Conservation (phyloP, 2,888 invertebrate species). For the Cyrtodaria siliqua region DNA sequence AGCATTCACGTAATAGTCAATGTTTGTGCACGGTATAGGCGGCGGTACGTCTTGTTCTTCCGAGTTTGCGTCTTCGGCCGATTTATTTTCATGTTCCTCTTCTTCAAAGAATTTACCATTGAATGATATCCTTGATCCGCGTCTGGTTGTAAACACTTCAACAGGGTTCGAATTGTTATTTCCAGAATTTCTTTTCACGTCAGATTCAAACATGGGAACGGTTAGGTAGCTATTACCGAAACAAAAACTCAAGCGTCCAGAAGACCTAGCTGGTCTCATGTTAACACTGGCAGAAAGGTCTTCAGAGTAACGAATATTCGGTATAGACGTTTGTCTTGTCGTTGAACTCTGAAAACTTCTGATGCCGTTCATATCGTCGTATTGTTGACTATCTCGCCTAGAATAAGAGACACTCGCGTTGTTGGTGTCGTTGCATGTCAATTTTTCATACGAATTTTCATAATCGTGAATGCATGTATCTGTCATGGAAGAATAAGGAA, state of each 20-base stretch:
- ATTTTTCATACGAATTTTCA: too few species aligned
- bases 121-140: slow-evolving; percentile 34
- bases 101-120: slow-evolving; percentile 35
- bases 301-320: slow-evolving; percentile 17
- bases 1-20: slow-evolving; percentile 34
- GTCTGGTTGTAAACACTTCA: slow-evolving; percentile 5
- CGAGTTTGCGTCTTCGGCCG: background rate
- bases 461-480: too few species aligned
- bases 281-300: slow-evolving; percentile 20
- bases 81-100: background rate
- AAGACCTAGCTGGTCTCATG: slow-evolving; percentile 43
- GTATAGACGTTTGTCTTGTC: too few species aligned
- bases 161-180: slow-evolving; percentile 46
- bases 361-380: too few species aligned
- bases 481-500: too few species aligned
- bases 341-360: too few species aligned
- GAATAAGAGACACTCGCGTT: too few species aligned
- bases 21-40: slow-evolving; percentile 40
- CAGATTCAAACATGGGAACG: slow-evolving; percentile 34
- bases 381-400: too few species aligned
- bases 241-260: slow-evolving; percentile 60
- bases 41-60: slow-evolving; percentile 16
- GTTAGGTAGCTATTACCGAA: slow-evolving; percentile 60
- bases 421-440: too few species aligned
- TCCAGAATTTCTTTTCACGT: slow-evolving; percentile 35